Conservation (phyloP, 2,113 vertebrate genomes). For the Cichladusa arquata region DNA sequence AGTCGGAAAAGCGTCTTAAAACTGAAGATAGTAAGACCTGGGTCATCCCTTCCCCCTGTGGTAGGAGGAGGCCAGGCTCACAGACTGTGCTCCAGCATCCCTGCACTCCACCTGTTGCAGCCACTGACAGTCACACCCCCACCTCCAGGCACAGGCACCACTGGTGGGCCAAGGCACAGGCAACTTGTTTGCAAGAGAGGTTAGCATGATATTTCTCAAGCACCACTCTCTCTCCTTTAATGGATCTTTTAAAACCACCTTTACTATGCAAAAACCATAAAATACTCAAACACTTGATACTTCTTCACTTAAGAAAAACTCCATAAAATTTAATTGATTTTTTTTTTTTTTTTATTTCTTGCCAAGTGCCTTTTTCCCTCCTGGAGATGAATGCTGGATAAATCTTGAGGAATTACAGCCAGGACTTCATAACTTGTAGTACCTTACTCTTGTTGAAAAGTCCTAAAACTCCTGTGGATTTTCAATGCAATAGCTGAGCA, state of each 20-base stretch:
- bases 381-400: fast-evolving
- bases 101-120: fast-evolving
- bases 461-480: not conserved
- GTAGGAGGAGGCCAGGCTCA: not conserved
- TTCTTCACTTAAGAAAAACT: not conserved
- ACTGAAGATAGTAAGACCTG: not conserved
- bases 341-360: not conserved
- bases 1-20: not conserved
- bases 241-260: not conserved
- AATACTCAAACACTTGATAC: not conserved
- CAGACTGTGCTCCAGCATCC: not conserved
- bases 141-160: not conserved
- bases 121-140: not conserved
- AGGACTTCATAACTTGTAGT: not conserved
- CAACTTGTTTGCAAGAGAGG: not conserved
- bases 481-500: fast-evolving
- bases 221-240: not conserved
- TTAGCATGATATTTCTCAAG: not conserved
- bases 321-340: not conserved
- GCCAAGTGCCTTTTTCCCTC: not conserved
- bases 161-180: not conserved
- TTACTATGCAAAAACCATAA: not conserved
- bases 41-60: not conserved
- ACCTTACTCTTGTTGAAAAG: not conserved
- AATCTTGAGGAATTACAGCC: not conserved